Evolutionary conservation across 2,113 vertebrate genomes (phyloP).

Genomic region (Rhodinocichla rosea): DNA sequence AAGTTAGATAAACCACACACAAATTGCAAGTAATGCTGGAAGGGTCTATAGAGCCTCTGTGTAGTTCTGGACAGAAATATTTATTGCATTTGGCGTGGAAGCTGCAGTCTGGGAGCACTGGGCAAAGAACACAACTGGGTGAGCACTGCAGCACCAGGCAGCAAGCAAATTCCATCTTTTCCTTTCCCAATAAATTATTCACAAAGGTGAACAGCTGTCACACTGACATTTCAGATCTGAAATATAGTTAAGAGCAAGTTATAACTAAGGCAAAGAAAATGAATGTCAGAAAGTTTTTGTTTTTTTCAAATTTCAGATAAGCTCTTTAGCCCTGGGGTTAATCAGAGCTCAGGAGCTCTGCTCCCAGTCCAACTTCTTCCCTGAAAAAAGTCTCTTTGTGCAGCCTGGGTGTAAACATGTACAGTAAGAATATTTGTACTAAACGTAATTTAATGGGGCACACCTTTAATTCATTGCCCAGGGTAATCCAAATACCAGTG

Average conservation of each 20-base stretch:
- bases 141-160: constrained; percentile 35
- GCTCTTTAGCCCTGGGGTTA: constrained; percentile 76
- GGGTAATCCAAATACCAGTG: constrained; percentile 21
- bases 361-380: constrained; percentile 50
- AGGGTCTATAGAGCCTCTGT: background rate
- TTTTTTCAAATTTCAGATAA: constrained; percentile 77
- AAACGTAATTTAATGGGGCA: background rate
- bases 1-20: constrained; percentile 39
- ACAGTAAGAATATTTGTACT: constrained; percentile 44
- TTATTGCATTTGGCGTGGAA: constrained; percentile 30
- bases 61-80: constrained; percentile 37
- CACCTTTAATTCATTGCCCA: constrained; percentile 39
- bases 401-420: constrained; percentile 61
- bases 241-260: constrained; percentile 81
- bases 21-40: constrained; percentile 18
- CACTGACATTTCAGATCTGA: constrained; percentile 76
- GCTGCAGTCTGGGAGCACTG: constrained; percentile 5
- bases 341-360: constrained; percentile 38
- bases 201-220: constrained; percentile 77
- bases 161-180: constrained; percentile 61
- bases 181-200: constrained; percentile 75
- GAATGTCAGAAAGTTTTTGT: constrained; percentile 73
- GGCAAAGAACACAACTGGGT: background rate
- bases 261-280: constrained; percentile 74
- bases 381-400: constrained; percentile 58